phyloP scores from a whole-genome alignment of 2,113 vertebrate genomes.

The Steatornis caripensis region DNA sequence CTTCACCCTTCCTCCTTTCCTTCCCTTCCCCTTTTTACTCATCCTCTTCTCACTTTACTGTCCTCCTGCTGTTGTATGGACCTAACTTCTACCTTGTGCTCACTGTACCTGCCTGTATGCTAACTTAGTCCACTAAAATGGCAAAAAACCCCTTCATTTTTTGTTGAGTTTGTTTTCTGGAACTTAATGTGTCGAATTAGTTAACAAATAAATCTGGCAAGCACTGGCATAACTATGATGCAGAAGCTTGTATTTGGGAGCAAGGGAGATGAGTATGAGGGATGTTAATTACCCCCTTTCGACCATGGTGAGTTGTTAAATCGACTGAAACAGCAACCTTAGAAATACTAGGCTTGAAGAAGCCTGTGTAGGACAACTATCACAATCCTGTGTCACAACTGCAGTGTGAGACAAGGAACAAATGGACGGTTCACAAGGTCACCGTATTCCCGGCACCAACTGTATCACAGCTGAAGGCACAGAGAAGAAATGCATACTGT shows the following conservation, averaged over 20 bases:
- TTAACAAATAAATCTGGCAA: neutral
- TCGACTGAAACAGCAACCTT: neutral
- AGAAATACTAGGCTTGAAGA: neutral
- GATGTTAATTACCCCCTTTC: neutral
- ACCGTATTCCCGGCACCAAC: neutral
- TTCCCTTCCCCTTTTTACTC: neutral
- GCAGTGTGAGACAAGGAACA: neutral
- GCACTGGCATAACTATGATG: neutral
- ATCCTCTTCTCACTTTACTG: neutral
- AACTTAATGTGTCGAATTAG: neutral
- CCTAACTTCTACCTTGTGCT: neutral
- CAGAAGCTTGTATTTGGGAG: neutral
- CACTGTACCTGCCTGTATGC: neutral
- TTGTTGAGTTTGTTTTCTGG: neutral
- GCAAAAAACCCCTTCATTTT: neutral
- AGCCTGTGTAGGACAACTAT: neutral
- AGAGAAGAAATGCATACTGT: neutral
- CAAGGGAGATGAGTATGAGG: neutral
- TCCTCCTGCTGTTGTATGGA: neutral
- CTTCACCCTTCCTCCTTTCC: neutral
- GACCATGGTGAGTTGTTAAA: neutral
- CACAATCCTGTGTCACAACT: neutral
- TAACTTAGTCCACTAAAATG: neutral
- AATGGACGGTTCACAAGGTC: neutral
- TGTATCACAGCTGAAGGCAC: neutral